Conservation (phyloP, 2,797 vertebrate genomes). For the Gallinago stenura region DNA sequence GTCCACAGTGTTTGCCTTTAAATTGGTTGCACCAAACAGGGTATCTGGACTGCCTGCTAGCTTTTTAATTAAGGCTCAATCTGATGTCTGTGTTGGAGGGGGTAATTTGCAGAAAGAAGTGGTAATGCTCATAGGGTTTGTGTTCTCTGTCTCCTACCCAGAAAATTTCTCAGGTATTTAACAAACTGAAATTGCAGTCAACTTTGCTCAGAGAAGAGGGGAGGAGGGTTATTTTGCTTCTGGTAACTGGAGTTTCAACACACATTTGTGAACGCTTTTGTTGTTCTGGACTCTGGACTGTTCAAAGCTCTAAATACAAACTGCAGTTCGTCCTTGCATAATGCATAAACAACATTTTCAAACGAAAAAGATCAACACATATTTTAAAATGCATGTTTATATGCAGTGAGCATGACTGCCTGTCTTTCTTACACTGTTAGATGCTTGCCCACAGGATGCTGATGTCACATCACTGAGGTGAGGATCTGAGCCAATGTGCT, state of each 20-base stretch:
- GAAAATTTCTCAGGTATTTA: neutral
- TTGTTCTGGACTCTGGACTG: neutral
- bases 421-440: neutral
- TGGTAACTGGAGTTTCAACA: neutral
- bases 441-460: neutral
- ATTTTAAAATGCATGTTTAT: neutral
- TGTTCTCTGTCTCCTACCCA: neutral
- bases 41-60: neutral
- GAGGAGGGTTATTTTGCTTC: neutral
- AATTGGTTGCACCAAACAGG: neutral
- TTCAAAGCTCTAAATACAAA: neutral
- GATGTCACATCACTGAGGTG: too few relatives aligned
- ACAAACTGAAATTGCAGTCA: neutral
- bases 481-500: neutral
- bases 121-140: neutral
- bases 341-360: neutral
- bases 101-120: neutral
- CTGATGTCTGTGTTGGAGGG: neutral
- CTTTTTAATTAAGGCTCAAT: neutral
- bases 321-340: neutral
- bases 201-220: neutral
- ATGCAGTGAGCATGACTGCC: fast-evolving
- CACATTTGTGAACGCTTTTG: neutral
- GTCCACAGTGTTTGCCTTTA: neutral
- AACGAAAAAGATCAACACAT: neutral